These are phyloP conservation scores for Amblyteles armatorius DNA, from an alignment of 2,888 invertebrate species.

Conservation along the genomic window DNA sequence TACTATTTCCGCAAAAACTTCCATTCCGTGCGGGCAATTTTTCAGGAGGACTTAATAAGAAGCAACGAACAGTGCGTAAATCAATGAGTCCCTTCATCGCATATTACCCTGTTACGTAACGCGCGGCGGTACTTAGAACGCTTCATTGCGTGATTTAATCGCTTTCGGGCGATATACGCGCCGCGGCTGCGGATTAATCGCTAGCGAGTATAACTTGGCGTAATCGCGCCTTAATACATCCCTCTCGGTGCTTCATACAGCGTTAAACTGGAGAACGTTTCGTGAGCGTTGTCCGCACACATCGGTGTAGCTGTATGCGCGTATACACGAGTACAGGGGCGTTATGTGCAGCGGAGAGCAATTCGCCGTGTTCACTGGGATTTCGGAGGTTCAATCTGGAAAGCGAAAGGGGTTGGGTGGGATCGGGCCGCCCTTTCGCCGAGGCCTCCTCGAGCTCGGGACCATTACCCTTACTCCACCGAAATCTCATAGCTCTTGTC, in stretches of 20 bases:
- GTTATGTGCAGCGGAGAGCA: conserved; percentile 37
- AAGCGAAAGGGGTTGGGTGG: conserved; percentile 53
- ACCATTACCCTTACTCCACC: conserved; percentile 56
- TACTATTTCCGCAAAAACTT: too few species aligned
- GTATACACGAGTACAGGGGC: neutral
- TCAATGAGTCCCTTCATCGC: neutral
- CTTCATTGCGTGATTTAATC: conserved; percentile 19
- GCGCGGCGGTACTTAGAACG: conserved; percentile 1
- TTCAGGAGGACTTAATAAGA: neutral
- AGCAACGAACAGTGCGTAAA: neutral
- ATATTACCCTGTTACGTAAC: neutral
- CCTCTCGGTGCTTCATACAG: conserved; percentile 10
- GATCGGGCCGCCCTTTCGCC: conserved; percentile 51
- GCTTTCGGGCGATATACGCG: neutral
- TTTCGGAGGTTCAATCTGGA: conserved; percentile 48
- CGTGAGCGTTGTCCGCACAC: conserved; percentile 24
- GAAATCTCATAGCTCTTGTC: conserved; percentile 45
- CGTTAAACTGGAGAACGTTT: conserved; percentile 32
- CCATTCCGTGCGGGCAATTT: too few species aligned
- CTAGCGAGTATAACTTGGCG: conserved; percentile 24
- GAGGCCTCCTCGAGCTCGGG: conserved; percentile 50
- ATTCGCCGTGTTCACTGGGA: conserved; percentile 40
- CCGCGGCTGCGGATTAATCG: conserved; percentile 40
- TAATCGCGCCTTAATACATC: conserved; percentile 34
- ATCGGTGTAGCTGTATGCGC: neutral